Conservation (phyloP, 2,797 vertebrate species). For the Eutrigla gurnardus region DNA sequence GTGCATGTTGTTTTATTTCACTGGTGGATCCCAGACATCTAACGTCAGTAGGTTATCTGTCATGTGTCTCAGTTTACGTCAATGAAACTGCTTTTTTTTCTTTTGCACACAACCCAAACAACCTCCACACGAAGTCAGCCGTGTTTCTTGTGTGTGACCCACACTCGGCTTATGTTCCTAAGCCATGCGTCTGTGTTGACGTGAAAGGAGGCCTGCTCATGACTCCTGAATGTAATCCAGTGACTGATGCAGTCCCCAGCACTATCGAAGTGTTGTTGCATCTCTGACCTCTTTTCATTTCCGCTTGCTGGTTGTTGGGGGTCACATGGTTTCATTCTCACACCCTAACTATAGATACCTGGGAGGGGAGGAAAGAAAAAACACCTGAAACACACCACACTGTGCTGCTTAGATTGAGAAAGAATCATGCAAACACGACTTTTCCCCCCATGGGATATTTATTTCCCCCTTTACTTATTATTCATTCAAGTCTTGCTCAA, state of each 20-base stretch:
- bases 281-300: constrained; percentile 76
- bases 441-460: constrained; percentile 56
- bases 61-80: constrained; percentile 49
- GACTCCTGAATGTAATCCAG: constrained; percentile 28
- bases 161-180: constrained; percentile 29
- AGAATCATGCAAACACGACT: constrained; percentile 53
- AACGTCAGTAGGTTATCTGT: constrained; percentile 4
- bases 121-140: constrained; percentile 28
- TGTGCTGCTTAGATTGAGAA: constrained; percentile 24
- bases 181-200: constrained; percentile 39
- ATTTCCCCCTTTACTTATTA: constrained; percentile 34
- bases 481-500: constrained; percentile 71
- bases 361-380: constrained; percentile 28
- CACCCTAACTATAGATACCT: constrained; percentile 65
- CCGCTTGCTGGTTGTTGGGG: constrained; percentile 51
- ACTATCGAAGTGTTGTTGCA: constrained; percentile 40
- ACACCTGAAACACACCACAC: constrained; percentile 54
- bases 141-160: constrained; percentile 23
- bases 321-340: constrained; percentile 69
- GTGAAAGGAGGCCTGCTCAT: neutral
- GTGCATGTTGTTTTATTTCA: neutral
- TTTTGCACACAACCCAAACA: constrained; percentile 26
- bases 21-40: constrained; percentile 12
- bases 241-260: constrained; percentile 37
- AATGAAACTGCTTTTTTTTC: constrained; percentile 39